Evolutionary conservation across 2,888 invertebrate species (phyloP).

Genomic region (Drosophila maculinotata): DNA sequence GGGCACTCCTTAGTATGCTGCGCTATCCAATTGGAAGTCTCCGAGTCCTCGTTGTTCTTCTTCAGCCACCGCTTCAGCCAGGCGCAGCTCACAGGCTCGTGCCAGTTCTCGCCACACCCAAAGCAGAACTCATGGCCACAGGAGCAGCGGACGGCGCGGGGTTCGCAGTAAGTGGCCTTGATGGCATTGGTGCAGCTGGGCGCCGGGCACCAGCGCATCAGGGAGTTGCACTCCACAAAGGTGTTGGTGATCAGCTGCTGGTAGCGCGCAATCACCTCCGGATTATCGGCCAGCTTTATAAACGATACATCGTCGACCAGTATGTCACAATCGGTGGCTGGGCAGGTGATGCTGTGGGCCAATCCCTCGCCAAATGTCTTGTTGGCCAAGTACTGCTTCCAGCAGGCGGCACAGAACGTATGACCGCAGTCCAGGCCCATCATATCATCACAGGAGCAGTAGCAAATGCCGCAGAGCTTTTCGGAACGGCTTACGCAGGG

Average conservation of each 20-base stretch:
- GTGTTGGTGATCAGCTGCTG: constrained; percentile 99
- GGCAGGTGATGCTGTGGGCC: constrained; percentile 97
- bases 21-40: constrained; percentile 99
- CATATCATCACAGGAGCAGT: constrained; percentile 94
- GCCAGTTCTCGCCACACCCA: constrained; percentile 98
- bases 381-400: constrained; percentile 98
- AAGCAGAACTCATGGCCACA: constrained; percentile 98
- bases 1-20: constrained; percentile 99
- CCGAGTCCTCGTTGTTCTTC: constrained; percentile 99
- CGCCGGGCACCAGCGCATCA: constrained; percentile 98
- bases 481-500: constrained; percentile 85
- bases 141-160: constrained; percentile 95
- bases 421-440: constrained; percentile 98
- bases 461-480: constrained; percentile 96
- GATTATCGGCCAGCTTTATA: constrained; percentile 94
- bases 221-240: constrained; percentile 98
- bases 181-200: constrained; percentile 98
- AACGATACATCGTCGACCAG: constrained; percentile 98
- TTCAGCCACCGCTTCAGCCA: constrained; percentile 98
- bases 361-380: constrained; percentile 99
- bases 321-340: constrained; percentile 98
- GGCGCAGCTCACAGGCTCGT: constrained; percentile 98
- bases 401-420: constrained; percentile 96
- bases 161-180: constrained; percentile 95
- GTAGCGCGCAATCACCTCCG: constrained; percentile 95